These are phyloP conservation scores for Pseudocheirus occidentalis DNA, from an alignment of 2,797 vertebrate genomes.

Conservation along the genomic window DNA sequence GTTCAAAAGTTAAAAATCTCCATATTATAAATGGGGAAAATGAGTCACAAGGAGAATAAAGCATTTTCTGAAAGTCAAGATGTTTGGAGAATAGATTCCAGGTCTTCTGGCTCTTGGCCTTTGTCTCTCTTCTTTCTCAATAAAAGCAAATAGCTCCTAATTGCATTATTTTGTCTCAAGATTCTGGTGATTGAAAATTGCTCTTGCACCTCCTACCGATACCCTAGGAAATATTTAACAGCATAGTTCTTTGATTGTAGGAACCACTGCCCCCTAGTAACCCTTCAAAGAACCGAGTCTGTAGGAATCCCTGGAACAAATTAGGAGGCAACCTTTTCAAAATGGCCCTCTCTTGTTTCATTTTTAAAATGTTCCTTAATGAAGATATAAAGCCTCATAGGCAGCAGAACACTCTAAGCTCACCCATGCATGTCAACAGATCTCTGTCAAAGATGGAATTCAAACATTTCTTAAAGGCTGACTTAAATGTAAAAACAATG, in stretches of 20 bases:
- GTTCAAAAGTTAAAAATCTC: background rate
- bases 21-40: background rate
- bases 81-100: background rate
- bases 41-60: background rate
- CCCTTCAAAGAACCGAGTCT: slow-evolving; percentile 37
- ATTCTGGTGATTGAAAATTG: background rate
- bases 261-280: background rate
- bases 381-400: slow-evolving; percentile 63
- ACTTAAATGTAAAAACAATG: slow-evolving; percentile 41
- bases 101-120: background rate
- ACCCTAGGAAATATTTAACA: background rate
- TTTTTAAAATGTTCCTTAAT: slow-evolving; percentile 69
- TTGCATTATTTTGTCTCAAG: background rate
- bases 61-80: background rate
- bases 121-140: background rate
- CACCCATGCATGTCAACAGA: slow-evolving; percentile 52
- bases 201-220: background rate
- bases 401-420: slow-evolving; percentile 32
- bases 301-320: slow-evolving; percentile 30
- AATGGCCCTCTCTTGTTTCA: slow-evolving; percentile 47
- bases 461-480: slow-evolving; percentile 32
- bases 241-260: background rate
- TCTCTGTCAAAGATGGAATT: slow-evolving; percentile 65
- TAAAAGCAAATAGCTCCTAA: background rate
- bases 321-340: slow-evolving; percentile 54